Conservation (phyloP, 2,113 vertebrate species). For the Romanogobio albipinnatus region DNA sequence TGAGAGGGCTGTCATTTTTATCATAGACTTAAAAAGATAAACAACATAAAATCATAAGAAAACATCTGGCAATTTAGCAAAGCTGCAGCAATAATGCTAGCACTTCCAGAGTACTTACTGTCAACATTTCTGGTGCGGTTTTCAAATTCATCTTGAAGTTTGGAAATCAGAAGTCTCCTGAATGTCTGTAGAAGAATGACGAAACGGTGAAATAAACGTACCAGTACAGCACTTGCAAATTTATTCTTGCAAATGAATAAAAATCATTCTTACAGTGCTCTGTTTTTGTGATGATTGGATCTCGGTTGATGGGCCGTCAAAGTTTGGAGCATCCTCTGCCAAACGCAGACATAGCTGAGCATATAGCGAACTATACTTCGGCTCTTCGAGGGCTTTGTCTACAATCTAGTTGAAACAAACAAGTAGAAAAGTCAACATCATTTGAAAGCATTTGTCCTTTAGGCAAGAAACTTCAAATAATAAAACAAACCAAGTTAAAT, state of each 20-base stretch:
- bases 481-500: too few relatives aligned
- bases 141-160: conserved; percentile 99
- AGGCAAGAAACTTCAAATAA: background rate
- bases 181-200: conserved; percentile 83
- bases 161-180: conserved; percentile 99
- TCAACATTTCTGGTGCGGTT: conserved; percentile 99
- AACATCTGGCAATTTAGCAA: background rate
- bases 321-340: conserved; percentile 94
- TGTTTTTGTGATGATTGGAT: conserved; percentile 85
- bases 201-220: background rate
- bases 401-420: conserved; percentile 83
- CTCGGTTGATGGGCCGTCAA: conserved; percentile 90
- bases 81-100: background rate
- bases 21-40: conserved; percentile 86
- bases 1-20: conserved; percentile 97
- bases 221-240: background rate
- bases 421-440: background rate
- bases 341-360: conserved; percentile 95
- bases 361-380: conserved; percentile 97
- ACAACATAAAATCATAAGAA: background rate
- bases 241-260: too few relatives aligned
- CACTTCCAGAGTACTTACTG: conserved; percentile 75
- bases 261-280: conserved; percentile 88
- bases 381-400: conserved; percentile 99
- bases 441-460: background rate